Base-by-base conservation (phyloP, 1,140 invertebrate genomes). In the Pachyrhynchus sulphureomaculatus region DNA sequence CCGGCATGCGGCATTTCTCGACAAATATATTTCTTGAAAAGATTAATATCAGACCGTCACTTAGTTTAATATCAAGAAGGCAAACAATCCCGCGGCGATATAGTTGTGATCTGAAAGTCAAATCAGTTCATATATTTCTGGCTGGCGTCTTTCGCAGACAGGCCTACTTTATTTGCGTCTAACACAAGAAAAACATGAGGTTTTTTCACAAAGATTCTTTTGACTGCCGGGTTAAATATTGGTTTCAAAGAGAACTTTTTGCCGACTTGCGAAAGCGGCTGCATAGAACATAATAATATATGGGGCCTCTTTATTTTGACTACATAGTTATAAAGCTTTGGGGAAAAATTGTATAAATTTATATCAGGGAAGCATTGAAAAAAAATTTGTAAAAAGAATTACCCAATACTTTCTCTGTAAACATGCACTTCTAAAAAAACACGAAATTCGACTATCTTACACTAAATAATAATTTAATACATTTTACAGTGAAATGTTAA, bases 61-160 rank as follows among this genome's bases (percentile, higher is more conserved):
- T 65, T 59, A 61, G 52, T 64, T 62, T 67, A 65, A 66, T 66
- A 66, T 66, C 51, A 66, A 68, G 59, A 49, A 66, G 64, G 45
- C 55, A 65, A 68, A 68, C 63, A 65, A 65, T 68, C 54, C 54
- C 33, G 51, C 55, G 59, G 63, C 54, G 58, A 68, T 65, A 66
- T 66, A 62, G 59, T 63, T 56, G 66, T 62, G 59, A 68, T 68
- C 66, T 68, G 63, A 66, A 66, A 68, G 64, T 66, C 66, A 68
- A 68, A 68, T 68, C 66, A 68, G 64, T 55, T 65, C 49, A 55
- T 66, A 68, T 68, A 68, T 65, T 66, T 66, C 57, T 58, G 59
- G 56, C 20, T 52, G 66, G 51, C 48, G 66, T 68, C 66, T 68
- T 47, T 55, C 34, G 63, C 66, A 68, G 66, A 52, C 64, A 63